These are phyloP conservation scores for Palythoa heliodiscus DNA, from an alignment of 92 coral and sea anemone genomes.

Conservation along the genomic window DNA sequence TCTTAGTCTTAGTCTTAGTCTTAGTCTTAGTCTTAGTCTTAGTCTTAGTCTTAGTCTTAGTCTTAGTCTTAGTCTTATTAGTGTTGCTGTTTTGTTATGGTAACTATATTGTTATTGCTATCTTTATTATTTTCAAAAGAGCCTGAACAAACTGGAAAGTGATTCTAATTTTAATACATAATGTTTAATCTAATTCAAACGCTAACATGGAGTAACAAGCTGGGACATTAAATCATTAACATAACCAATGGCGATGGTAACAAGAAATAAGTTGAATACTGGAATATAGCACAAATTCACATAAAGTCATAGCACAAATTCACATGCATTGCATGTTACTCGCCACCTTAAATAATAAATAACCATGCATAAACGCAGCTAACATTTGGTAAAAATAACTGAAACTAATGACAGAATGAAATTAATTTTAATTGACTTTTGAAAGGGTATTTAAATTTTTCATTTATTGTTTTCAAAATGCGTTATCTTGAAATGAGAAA, in stretches of 20 bases:
- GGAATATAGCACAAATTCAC: not conserved
- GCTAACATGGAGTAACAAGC: constrained; percentile 21
- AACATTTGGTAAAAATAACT: not conserved
- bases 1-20: no score
- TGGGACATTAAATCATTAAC: not conserved
- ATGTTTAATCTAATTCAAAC: not conserved
- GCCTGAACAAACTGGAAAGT: not conserved
- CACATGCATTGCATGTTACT: not conserved
- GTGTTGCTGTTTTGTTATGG: no score
- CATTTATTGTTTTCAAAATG: not conserved
- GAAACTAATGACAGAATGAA: not conserved
- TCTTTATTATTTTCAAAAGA: not conserved
- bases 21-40: no score
- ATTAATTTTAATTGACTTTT: constrained; percentile 15
- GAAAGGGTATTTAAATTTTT: not conserved
- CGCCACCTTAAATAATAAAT: not conserved
- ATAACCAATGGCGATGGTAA: not conserved
- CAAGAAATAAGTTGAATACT: not conserved
- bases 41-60: no score
- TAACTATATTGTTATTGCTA: no score
- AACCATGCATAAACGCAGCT: not conserved
- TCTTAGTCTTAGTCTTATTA: no score
- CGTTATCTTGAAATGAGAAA: not conserved
- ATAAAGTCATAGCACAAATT: not conserved
- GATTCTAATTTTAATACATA: not conserved